Conservation (phyloP, 2,113 vertebrate species). For the Furnarius figulus region DNA sequence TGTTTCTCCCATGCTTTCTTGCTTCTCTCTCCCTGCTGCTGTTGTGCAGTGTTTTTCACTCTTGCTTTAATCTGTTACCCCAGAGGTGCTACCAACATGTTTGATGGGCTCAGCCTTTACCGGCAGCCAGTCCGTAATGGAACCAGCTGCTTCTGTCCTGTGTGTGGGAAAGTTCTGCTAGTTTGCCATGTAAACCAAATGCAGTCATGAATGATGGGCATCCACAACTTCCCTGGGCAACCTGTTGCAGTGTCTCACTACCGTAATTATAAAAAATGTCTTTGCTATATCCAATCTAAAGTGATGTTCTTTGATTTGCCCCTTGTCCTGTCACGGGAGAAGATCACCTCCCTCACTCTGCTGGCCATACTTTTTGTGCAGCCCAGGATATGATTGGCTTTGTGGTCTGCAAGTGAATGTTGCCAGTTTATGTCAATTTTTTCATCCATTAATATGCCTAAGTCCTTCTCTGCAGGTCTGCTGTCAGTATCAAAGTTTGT, state of each 20-base stretch:
- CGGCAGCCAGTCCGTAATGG: rapidly evolving
- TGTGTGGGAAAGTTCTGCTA: not conserved
- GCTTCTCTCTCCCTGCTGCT: not conserved
- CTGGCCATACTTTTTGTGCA: not conserved
- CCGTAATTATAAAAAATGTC: not conserved
- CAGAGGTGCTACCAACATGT: rapidly evolving
- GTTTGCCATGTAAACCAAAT: not conserved
- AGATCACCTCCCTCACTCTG: not conserved
- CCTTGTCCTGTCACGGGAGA: not conserved
- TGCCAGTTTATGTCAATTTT: not conserved
- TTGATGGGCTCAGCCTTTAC: not conserved
- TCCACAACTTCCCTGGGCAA: not conserved
- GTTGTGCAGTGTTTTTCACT: not conserved
- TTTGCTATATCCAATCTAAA: not conserved
- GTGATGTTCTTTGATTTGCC: not conserved
- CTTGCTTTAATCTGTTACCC: not conserved
- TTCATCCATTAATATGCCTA: not conserved
- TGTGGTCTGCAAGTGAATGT: not conserved
- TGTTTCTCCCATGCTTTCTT: not conserved
- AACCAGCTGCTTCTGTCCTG: not conserved
- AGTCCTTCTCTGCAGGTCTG: not conserved
- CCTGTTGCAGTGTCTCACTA: not conserved
- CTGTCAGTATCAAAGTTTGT: not conserved
- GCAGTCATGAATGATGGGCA: rapidly evolving
- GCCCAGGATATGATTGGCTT: not conserved